phyloP scores from a whole-genome alignment of 2,888 invertebrate genomes.

The Spisula subtruncata region DNA sequence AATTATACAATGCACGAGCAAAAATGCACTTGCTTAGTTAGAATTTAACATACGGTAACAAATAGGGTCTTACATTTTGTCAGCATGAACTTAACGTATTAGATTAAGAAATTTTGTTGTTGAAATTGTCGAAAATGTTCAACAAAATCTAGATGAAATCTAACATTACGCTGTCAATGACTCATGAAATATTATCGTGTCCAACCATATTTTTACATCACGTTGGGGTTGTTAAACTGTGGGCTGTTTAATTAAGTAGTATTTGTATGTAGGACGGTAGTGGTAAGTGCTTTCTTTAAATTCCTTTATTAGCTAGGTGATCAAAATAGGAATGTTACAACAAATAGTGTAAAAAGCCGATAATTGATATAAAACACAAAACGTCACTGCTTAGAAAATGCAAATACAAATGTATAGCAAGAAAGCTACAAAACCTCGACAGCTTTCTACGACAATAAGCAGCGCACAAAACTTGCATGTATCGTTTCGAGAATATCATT shows the following conservation, averaged over 20 bases:
- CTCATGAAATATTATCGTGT: neutral
- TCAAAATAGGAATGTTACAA: too few species aligned
- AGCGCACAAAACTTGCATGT: too few species aligned
- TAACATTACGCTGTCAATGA: neutral
- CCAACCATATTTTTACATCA: neutral
- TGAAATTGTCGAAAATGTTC: neutral
- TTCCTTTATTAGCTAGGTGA: too few species aligned
- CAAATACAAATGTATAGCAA: too few species aligned
- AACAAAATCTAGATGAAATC: neutral
- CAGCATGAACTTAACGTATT: neutral
- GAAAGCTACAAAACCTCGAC: too few species aligned
- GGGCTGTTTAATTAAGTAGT: neutral
- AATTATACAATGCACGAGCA: neutral
- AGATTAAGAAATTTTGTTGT: neutral
- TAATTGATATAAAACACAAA: too few species aligned
- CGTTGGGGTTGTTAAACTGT: neutral
- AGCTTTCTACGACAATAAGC: too few species aligned
- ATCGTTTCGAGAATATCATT: too few species aligned
- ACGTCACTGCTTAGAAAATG: too few species aligned
- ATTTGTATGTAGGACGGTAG: neutral
- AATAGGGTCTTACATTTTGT: neutral
- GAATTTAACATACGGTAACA: neutral
- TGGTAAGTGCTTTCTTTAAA: too few species aligned
- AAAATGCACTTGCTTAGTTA: neutral
- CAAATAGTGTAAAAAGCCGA: too few species aligned